These are phyloP conservation scores for Cotesia chilonis DNA, from an alignment of 1,140 invertebrate genomes.

Conservation along the genomic window DNA sequence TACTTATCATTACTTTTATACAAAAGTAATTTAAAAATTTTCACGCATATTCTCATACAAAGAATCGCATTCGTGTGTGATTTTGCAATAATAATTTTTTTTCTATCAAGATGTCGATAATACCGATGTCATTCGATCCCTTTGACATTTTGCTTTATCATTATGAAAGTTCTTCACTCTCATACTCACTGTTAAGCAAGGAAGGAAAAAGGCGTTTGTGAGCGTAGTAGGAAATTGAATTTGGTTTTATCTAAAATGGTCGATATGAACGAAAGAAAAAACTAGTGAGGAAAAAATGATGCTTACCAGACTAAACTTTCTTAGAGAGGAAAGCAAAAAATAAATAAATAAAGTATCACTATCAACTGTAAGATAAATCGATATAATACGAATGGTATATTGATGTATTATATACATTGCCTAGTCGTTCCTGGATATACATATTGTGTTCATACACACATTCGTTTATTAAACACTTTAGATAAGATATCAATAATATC, in stretches of 20 bases:
- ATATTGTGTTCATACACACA: not conserved
- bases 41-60: not conserved
- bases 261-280: constrained; percentile 22
- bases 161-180: not conserved
- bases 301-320: not conserved
- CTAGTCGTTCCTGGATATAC: not conserved
- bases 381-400: not conserved
- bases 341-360: not conserved
- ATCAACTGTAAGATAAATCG: not conserved
- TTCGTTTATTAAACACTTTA: not conserved
- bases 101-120: not conserved
- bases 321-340: constrained; percentile 6
- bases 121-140: not conserved
- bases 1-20: too few relatives aligned
- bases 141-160: not conserved
- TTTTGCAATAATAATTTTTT: not conserved
- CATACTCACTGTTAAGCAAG: not conserved
- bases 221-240: constrained; percentile 34
- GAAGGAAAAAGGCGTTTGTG: not conserved
- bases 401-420: not conserved
- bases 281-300: constrained; percentile 16
- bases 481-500: too few relatives aligned
- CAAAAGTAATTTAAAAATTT: too few relatives aligned
- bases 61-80: not conserved
- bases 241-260: constrained; percentile 37